These are phyloP conservation scores for Eulithis testata DNA, from an alignment of 2,888 invertebrate species.

Conservation along the genomic window DNA sequence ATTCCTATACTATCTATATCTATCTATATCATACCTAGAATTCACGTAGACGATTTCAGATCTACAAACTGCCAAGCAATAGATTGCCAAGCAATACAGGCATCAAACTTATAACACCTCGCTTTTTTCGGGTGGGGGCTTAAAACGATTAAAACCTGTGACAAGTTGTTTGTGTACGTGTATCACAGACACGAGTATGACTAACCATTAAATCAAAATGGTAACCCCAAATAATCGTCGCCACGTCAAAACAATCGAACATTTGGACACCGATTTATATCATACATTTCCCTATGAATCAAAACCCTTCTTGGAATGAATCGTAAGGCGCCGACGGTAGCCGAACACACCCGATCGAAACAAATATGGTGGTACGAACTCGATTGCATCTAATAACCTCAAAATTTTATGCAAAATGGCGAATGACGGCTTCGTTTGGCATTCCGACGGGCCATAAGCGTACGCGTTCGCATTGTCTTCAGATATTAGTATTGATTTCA, in stretches of 20 bases:
- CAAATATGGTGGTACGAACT: constrained; percentile 79
- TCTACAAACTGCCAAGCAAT: no score
- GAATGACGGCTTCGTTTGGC: constrained; percentile 80
- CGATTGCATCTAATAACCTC: constrained; percentile 85
- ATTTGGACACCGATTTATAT: constrained; percentile 50
- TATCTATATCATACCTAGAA: no score
- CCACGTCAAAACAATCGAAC: constrained; percentile 37
- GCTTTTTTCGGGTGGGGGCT: no score
- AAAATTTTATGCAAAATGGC: constrained; percentile 83
- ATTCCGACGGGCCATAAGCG: constrained; percentile 82
- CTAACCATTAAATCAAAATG: constrained; percentile 18
- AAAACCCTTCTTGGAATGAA: constrained; percentile 69
- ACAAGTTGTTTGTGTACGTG: constrained; percentile 5
- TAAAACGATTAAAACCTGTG: no score
- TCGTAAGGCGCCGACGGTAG: constrained; percentile 56
- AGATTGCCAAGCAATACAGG: no score
- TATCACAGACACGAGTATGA: constrained; percentile 1
- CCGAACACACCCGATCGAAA: constrained; percentile 63
- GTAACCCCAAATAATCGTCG: constrained; percentile 9
- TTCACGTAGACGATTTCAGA: no score
- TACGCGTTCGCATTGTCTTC: constrained; percentile 77
- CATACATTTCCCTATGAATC: constrained; percentile 61
- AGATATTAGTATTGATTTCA: constrained; percentile 85
- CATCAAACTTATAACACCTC: no score
- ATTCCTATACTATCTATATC: no score